Base-by-base conservation (phyloP, 2,797 vertebrate species). In the Dallia pectoralis region DNA sequence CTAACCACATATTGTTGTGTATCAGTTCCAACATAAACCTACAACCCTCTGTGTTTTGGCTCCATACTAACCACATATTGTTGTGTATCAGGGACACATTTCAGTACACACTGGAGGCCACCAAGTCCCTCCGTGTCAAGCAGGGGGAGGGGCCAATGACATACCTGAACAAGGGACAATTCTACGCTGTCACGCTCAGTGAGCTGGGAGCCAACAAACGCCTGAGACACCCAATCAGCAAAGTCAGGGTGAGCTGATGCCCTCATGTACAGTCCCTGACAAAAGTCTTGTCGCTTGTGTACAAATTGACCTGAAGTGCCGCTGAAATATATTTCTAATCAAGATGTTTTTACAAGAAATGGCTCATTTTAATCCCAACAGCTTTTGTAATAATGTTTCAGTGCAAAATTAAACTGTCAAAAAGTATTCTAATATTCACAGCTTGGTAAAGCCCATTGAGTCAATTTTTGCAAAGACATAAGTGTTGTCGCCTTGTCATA, bases 161-260 rank as follows among this genome's bases (percentile, higher is more conserved):
- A 22, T 99, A 99, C 87, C 84, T 99, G 91, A 99, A 99, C 93
- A 98, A 98, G 87, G 97, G 97, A 77, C 97, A 98, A 87, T 99
- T 99, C 90, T 99, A 99, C 0, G 95, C 96, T 12, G 94, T 99
- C 81, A 98, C 96, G 0, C 92, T 99, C 73, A 96, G 95, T 0
- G 97, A 98, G 91, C 95, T 95, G 0, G 96, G 97, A 1, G 89
- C 95, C 91, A 97, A 95, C 90, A 98, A 98, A 74, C 96, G 96
- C 82, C 96, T 97, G 83, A 93, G 96, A 67, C 96, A 98, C 77
- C 96, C 97, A 22, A 97, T 98, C 95, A 98, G 96, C 93, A 99
- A 98, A 99, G 96, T 99, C 84, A 91, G 97, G 95, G 97, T 99
- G 93, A 73, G 91, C 66, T 0, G n/a, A 4, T 3, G 56, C 12